phyloP scores from a whole-genome alignment of 2,797 vertebrate species.

The Gallinago stenura region DNA sequence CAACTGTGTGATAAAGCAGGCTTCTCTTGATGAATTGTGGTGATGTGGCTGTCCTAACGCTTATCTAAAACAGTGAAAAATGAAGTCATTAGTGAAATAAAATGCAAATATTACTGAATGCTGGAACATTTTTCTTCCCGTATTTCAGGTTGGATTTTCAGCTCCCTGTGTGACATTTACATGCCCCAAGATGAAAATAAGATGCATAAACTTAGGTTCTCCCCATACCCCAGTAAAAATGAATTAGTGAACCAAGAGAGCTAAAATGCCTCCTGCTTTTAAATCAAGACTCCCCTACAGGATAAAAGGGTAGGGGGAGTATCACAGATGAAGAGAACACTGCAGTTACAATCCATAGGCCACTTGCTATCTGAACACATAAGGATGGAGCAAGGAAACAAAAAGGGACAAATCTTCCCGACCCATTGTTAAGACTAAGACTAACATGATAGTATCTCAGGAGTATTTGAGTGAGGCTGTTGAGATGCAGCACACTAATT shows the following conservation, averaged over 20 bases:
- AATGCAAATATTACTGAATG: constrained; percentile 74
- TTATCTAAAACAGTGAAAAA: constrained; percentile 76
- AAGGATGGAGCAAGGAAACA: background rate
- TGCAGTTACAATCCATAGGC: background rate
- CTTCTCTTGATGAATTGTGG: constrained; percentile 69
- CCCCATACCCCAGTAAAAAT: background rate
- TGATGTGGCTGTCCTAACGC: constrained; percentile 55
- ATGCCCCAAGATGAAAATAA: background rate
- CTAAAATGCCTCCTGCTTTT: background rate
- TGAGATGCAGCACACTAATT: background rate
- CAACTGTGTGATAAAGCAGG: constrained; percentile 63
- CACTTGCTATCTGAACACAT: background rate
- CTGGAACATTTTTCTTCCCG: constrained; percentile 58
- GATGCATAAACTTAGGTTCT: background rate
- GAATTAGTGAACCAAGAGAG: background rate
- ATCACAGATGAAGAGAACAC: background rate
- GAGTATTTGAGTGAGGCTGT: background rate
- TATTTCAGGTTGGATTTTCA: constrained; percentile 43
- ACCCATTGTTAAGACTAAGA: background rate
- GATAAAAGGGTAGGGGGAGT: background rate
- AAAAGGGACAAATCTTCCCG: background rate
- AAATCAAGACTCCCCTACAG: background rate
- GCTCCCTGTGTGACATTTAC: background rate
- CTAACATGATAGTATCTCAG: background rate
- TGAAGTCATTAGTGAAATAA: constrained; percentile 74